Percentiles rank a stretch among this genome's conserved stretches.
Evolutionary conservation across 2,797 vertebrate species (phyloP).

Genomic region (Sebastes variabilis): DNA sequence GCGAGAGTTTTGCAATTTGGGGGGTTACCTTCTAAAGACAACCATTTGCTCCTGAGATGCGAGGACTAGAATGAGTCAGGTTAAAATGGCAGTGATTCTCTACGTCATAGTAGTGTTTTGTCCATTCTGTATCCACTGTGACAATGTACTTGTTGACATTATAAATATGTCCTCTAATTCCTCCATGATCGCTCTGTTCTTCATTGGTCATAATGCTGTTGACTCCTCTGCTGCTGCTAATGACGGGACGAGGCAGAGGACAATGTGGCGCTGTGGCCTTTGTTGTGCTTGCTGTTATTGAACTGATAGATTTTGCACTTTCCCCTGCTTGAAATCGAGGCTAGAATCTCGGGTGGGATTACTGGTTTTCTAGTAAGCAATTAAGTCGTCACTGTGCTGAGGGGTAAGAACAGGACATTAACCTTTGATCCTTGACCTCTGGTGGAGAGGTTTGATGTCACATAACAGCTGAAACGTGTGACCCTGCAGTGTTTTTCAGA

Average conservation of each 20-base stretch:
- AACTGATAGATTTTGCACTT: slow-evolving; percentile 31
- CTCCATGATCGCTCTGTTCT: background rate
- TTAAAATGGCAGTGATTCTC: background rate
- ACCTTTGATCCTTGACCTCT: slow-evolving; percentile 46
- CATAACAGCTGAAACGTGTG: slow-evolving; percentile 22
- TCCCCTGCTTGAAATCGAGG: slow-evolving; percentile 1
- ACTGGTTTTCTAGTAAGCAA: slow-evolving; percentile 6
- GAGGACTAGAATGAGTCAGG: background rate
- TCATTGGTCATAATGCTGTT: background rate
- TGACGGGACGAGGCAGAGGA: background rate
- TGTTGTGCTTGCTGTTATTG: slow-evolving; percentile 19
- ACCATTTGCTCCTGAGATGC: too few species aligned
- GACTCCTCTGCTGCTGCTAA: background rate
- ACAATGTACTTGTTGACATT: background rate
- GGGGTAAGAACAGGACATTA: slow-evolving; percentile 11
- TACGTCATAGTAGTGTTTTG: background rate
- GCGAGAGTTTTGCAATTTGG: too few species aligned
- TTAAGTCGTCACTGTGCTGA: background rate
- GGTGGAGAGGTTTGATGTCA: slow-evolving; percentile 2
- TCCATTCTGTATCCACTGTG: background rate
- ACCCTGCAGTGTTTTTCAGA: background rate
- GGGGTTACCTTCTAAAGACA: background rate
- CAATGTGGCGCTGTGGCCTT: background rate
- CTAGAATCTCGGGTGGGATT: background rate
- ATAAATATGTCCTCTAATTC: background rate